Conservation (phyloP, 2,113 vertebrate species). For the Oreocharis arfaki region DNA sequence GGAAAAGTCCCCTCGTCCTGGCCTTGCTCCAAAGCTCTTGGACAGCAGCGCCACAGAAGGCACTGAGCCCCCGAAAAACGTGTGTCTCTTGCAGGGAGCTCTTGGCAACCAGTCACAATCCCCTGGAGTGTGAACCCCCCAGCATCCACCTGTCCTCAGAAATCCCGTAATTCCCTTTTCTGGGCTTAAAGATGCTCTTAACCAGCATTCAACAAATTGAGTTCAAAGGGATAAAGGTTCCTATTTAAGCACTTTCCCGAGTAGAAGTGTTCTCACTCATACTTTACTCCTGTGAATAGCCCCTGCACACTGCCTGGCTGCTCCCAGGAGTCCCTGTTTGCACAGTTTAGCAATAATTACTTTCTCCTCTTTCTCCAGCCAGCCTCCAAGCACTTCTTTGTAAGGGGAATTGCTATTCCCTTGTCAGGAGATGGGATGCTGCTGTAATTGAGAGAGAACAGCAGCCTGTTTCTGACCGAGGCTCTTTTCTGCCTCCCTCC, state of each 20-base stretch:
- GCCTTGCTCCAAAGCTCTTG: not conserved
- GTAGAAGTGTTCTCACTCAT: not conserved
- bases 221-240: not conserved
- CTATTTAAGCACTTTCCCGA: not conserved
- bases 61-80: fast-evolving
- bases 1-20: fast-evolving
- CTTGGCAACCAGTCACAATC: not conserved
- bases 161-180: not conserved
- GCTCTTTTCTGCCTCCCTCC: not conserved
- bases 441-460: slow-evolving; percentile 30
- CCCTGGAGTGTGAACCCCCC: not conserved
- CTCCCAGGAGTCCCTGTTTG: not conserved
- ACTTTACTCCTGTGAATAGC: not conserved
- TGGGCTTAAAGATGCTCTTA: not conserved
- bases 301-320: not conserved
- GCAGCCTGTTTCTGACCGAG: not conserved
- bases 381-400: slow-evolving; percentile 1
- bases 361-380: slow-evolving; percentile 2
- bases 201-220: not conserved
- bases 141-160: not conserved
- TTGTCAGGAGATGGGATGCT: slow-evolving; percentile 15
- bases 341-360: slow-evolving; percentile 43
- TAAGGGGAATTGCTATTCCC: slow-evolving; percentile 31
- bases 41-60: not conserved
- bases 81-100: not conserved